phyloP scores from a whole-genome alignment of 2,797 vertebrate genomes.

The Silurus aristotelis region DNA sequence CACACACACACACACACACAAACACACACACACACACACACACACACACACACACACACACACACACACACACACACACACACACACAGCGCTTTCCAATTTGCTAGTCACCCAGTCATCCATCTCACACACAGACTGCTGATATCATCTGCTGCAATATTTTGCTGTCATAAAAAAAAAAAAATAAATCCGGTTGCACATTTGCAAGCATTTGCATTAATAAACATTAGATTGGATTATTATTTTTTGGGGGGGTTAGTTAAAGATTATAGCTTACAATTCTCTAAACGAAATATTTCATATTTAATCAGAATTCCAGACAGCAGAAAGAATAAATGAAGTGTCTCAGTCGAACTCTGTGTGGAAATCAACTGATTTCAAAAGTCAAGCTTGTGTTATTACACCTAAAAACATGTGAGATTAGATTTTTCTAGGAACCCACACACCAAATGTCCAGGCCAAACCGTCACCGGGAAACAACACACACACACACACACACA shows the following conservation, averaged over 20 bases:
- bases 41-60: constrained; percentile 20
- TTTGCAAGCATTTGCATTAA: neutral
- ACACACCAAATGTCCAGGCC: neutral
- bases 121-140: constrained; percentile 10
- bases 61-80: constrained; percentile 21
- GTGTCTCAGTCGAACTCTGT: no score
- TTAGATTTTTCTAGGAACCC: neutral
- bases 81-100: neutral
- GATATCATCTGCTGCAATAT: constrained; percentile 18
- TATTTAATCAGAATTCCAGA: neutral
- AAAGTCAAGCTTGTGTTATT: neutral
- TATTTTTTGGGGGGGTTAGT: neutral
- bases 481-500: no score
- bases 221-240: no score
- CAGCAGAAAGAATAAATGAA: neutral
- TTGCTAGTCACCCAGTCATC: neutral
- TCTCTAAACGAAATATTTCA: neutral
- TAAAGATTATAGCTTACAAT: neutral
- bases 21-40: constrained; percentile 9
- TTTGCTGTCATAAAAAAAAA: neutral
- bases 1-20: constrained; percentile 3
- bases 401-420: neutral
- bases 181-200: neutral
- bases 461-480: neutral
- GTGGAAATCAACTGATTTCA: neutral